phyloP scores from a whole-genome alignment of 2,888 invertebrate genomes.

The Polyommatus iphigenia region DNA sequence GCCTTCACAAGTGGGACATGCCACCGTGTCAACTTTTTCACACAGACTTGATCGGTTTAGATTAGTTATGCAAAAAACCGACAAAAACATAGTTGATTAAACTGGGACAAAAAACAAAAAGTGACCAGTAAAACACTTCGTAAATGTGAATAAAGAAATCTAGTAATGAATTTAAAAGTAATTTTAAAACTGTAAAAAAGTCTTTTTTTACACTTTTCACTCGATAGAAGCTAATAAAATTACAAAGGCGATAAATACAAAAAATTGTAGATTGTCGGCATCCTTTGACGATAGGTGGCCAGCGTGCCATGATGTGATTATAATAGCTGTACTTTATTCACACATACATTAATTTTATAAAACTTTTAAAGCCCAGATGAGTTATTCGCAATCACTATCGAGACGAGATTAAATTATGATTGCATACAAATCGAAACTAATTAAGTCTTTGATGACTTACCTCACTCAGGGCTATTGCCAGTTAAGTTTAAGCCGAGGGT shows the following conservation, averaged over 20 bases:
- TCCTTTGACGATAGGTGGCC: constrained; percentile 78
- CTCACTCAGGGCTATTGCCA: constrained; percentile 39
- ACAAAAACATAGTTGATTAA: constrained; percentile 22
- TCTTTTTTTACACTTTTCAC: constrained; percentile 46
- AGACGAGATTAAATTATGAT: constrained; percentile 52
- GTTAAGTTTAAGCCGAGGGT: not conserved
- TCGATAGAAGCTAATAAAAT: constrained; percentile 63
- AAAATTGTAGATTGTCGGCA: constrained; percentile 70
- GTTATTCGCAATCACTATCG: constrained; percentile 55
- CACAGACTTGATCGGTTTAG: constrained; percentile 35
- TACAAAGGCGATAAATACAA: constrained; percentile 68
- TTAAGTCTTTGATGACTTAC: constrained; percentile 61
- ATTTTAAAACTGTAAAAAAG: not conserved
- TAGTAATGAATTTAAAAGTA: not conserved
- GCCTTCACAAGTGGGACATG: constrained; percentile 72
- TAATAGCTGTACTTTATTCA: constrained; percentile 74
- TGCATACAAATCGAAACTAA: constrained; percentile 54
- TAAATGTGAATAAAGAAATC: not conserved
- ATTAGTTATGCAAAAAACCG: constrained; percentile 16
- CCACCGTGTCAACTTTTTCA: constrained; percentile 70
- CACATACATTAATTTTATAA: constrained; percentile 56
- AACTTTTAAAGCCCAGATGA: constrained; percentile 41
- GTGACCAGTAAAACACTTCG: not conserved
- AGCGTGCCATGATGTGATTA: constrained; percentile 70
- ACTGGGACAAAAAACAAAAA: constrained; percentile 12